Evolutionary conservation across 1,140 invertebrate genomes (phyloP).

Genomic region (Nomia melanderi): DNA sequence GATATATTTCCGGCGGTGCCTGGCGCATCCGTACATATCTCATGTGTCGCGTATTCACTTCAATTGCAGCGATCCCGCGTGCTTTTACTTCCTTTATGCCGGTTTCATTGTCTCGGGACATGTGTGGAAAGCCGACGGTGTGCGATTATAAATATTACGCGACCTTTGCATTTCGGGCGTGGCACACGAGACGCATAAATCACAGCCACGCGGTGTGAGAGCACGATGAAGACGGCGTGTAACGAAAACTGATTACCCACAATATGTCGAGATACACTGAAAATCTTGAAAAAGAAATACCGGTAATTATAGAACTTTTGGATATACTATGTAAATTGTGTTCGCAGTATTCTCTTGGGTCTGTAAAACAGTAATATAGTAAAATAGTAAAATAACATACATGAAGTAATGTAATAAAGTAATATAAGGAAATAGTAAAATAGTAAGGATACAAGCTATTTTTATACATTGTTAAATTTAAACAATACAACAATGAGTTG

Average conservation of each 20-base stretch:
- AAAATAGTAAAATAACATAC: too few relatives aligned
- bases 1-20: constrained; percentile 33
- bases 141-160: constrained; percentile 70
- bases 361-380: too few relatives aligned
- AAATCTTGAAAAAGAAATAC: too few relatives aligned
- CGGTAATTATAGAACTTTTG: too few relatives aligned
- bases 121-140: constrained; percentile 5
- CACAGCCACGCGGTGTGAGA: constrained; percentile 31
- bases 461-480: too few relatives aligned
- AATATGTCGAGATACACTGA: constrained; percentile 20
- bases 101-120: constrained; percentile 58
- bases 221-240: constrained; percentile 48
- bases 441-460: too few relatives aligned
- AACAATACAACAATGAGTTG: too few relatives aligned
- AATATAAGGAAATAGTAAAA: too few relatives aligned
- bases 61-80: constrained; percentile 55
- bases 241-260: constrained; percentile 65
- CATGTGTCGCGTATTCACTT: constrained; percentile 53
- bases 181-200: constrained; percentile 68
- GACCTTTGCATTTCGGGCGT: constrained; percentile 59
- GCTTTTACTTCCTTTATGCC: constrained; percentile 61
- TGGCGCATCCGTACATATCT: constrained; percentile 46
- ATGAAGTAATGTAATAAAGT: too few relatives aligned
- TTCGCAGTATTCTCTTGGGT: too few relatives aligned
- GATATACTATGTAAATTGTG: too few relatives aligned